Conservation (phyloP, 2,888 invertebrate genomes). For the Mythimna loreyi region DNA sequence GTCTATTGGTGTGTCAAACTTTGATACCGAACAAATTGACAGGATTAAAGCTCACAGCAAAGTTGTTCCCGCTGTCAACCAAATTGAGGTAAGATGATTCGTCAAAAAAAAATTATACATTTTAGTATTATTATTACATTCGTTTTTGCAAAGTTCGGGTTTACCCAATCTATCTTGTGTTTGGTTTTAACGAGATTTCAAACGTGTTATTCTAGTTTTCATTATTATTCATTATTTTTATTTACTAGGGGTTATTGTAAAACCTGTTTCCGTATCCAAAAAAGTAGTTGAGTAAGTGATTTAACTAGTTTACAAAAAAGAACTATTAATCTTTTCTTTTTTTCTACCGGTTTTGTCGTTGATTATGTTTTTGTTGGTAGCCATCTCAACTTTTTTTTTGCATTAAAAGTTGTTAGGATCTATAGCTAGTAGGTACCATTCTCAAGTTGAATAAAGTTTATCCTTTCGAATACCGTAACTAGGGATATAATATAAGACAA, state of each 20-base stretch:
- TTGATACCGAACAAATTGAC: slow-evolving; percentile 93
- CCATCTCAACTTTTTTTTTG: slow-evolving; percentile 1
- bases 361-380: background rate
- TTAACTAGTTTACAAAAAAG: slow-evolving; percentile 1
- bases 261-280: background rate
- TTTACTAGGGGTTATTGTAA: background rate
- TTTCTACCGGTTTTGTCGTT: background rate
- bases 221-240: background rate
- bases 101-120: no score
- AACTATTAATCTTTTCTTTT: background rate
- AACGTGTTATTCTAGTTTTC: background rate
- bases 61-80: slow-evolving; percentile 91
- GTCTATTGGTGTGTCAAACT: slow-evolving; percentile 95
- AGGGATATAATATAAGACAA: no score
- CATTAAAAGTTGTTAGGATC: no score
- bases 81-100: slow-evolving; percentile 84
- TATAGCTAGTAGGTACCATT: no score
- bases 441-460: no score
- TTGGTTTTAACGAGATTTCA: background rate
- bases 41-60: slow-evolving; percentile 90
- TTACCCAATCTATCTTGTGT: background rate
- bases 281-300: background rate
- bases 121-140: background rate
- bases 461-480: no score
- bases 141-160: background rate